Evolutionary conservation across 2,888 invertebrate genomes (phyloP).

Genomic region (Noctua janthe): DNA sequence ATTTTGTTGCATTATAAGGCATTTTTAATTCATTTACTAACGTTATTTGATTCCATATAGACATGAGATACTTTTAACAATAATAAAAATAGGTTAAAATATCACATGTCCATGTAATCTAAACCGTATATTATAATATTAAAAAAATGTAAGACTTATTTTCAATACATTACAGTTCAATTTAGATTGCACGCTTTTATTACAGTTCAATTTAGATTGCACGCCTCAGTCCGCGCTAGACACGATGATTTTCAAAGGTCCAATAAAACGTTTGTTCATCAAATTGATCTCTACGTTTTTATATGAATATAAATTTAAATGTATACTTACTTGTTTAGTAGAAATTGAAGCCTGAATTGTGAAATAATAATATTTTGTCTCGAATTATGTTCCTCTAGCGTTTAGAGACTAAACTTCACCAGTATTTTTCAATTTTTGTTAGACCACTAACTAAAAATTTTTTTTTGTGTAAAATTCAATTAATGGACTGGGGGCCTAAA

Average conservation of each 20-base stretch:
- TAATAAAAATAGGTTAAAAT: conserved; percentile 17
- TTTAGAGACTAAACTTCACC: background rate
- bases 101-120: conserved; percentile 32
- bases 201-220: conserved; percentile 60
- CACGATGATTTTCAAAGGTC: conserved; percentile 48
- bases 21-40: conserved; percentile 64
- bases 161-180: conserved; percentile 45
- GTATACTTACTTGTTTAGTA: conserved; percentile 32
- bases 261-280: conserved; percentile 56
- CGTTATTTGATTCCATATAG: conserved; percentile 46
- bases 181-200: conserved; percentile 56
- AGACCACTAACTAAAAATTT: background rate
- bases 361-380: conserved; percentile 11
- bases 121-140: conserved; percentile 31
- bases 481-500: background rate
- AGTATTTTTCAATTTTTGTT: background rate
- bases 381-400: conserved; percentile 45
- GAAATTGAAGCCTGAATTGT: conserved; percentile 61
- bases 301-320: conserved; percentile 41
- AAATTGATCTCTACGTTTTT: conserved; percentile 58
- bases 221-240: conserved; percentile 54
- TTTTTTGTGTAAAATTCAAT: background rate
- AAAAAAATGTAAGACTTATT: conserved; percentile 64
- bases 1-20: conserved; percentile 20
- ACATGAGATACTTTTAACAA: conserved; percentile 38